Conservation (phyloP, 2,113 vertebrate species). For the Mellivora capensis region DNA sequence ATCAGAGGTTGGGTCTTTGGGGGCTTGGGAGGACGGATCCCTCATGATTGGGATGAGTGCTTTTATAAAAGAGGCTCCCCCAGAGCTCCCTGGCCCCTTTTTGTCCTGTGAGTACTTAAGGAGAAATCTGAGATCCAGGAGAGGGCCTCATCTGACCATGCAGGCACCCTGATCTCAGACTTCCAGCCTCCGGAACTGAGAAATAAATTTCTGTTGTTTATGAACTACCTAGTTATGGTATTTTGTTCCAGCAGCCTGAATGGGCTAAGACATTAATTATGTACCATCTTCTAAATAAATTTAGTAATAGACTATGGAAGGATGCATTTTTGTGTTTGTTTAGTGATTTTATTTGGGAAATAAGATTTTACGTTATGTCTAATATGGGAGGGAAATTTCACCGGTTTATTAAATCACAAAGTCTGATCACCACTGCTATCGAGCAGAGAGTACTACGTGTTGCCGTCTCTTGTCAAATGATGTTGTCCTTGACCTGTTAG, state of each 20-base stretch:
- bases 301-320: neutral
- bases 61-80: neutral
- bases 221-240: neutral
- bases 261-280: neutral
- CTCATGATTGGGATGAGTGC: neutral
- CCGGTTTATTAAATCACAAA: neutral
- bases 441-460: neutral
- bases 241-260: neutral
- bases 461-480: neutral
- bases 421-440: neutral
- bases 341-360: slow-evolving; percentile 13
- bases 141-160: neutral
- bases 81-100: neutral
- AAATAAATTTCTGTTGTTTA: neutral
- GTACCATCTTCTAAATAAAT: neutral
- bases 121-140: neutral
- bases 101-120: neutral
- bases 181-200: neutral
- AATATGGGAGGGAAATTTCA: neutral
- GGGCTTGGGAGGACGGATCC: neutral
- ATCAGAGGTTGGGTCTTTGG: neutral
- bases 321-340: neutral
- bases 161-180: neutral
- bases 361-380: neutral
- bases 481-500: neutral